Conservation (phyloP, 2,888 invertebrate species). For the Galeopsomyia nigrocyanea region DNA sequence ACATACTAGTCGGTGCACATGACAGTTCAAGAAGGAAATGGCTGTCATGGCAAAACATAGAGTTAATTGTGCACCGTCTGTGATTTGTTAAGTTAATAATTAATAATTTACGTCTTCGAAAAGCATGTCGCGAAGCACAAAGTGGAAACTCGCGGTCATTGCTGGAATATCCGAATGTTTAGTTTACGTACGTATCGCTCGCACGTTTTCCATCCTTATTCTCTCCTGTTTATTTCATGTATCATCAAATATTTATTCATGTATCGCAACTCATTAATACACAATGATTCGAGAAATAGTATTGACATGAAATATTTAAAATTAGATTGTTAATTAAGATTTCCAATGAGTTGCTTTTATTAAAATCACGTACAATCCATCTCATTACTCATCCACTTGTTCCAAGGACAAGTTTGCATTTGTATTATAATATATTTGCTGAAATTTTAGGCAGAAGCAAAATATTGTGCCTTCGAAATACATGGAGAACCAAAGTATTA, state of each 20-base stretch:
- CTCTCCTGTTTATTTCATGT: too few relatives aligned
- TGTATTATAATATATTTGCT: conserved; percentile 11
- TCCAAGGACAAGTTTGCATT: background rate
- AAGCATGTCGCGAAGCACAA: conserved; percentile 60
- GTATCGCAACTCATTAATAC: too few relatives aligned
- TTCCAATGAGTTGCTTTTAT: background rate
- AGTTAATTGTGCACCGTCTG: conserved; percentile 52
- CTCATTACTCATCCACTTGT: background rate
- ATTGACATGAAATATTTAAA: background rate
- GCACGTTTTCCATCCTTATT: too few relatives aligned
- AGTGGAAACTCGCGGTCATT: conserved; percentile 65
- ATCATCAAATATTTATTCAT: too few relatives aligned
- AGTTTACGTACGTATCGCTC: conserved; percentile 61
- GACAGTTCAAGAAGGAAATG: conserved; percentile 59
- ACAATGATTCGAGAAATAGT: background rate
- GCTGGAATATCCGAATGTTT: conserved; percentile 64
- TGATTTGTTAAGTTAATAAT: conserved; percentile 51
- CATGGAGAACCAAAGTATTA: conserved; percentile 69
- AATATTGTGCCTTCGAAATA: conserved; percentile 69
- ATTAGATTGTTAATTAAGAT: background rate
- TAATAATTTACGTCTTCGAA: conserved; percentile 45
- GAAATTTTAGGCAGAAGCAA: conserved; percentile 64
- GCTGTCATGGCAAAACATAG: conserved; percentile 64
- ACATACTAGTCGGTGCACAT: conserved; percentile 50
- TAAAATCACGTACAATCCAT: background rate